Conservation (phyloP, 2,888 invertebrate genomes). For the Abscondita cerata region DNA sequence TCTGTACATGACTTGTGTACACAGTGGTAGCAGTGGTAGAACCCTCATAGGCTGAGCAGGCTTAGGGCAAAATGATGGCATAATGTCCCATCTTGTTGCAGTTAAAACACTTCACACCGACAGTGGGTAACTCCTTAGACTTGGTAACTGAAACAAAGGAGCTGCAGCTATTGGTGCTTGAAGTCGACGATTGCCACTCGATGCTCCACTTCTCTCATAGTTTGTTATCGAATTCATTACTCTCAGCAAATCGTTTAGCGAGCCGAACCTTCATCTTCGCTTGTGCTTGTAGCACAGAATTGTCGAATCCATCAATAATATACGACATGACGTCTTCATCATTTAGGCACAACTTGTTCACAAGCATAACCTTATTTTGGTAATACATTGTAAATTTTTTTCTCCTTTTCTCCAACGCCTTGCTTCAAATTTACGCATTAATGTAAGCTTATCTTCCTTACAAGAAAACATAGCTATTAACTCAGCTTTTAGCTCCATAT, state of each 20-base stretch:
- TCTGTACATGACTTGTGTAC: too few relatives aligned
- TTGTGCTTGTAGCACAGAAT: neutral
- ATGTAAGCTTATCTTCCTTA: neutral
- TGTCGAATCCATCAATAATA: slow-evolving; percentile 1
- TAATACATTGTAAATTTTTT: neutral
- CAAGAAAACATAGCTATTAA: too few relatives aligned
- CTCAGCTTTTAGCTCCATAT: too few relatives aligned
- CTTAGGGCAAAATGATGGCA: neutral
- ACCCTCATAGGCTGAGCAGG: neutral
- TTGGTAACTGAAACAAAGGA: too few relatives aligned
- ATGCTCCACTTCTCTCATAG: too few relatives aligned
- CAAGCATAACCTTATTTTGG: neutral
- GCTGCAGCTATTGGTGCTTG: too few relatives aligned
- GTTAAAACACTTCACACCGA: neutral
- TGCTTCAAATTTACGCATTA: neutral
- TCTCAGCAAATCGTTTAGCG: too few relatives aligned
- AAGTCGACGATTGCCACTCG: too few relatives aligned
- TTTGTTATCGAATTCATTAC: too few relatives aligned
- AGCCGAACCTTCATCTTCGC: too few relatives aligned
- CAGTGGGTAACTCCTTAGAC: neutral
- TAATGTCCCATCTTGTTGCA: neutral
- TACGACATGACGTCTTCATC: neutral
- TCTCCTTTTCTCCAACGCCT: neutral
- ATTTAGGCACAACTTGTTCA: neutral
- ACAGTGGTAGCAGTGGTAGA: too few relatives aligned